Evolutionary conservation across 2,888 invertebrate genomes (phyloP).

Genomic region (Apamea sordens): DNA sequence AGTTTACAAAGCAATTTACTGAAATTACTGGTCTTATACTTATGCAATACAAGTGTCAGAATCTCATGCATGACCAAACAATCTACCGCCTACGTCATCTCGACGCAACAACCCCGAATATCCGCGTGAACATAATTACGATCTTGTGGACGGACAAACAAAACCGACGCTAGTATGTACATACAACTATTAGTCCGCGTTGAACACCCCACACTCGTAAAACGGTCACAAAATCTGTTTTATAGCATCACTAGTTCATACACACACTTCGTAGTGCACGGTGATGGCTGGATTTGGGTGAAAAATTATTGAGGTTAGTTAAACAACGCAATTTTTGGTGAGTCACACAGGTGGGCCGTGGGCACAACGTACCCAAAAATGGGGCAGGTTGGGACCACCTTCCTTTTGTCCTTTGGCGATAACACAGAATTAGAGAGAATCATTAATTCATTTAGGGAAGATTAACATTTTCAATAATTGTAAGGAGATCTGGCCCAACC

Average conservation of each 20-base stretch:
- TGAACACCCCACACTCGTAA: slow-evolving; percentile 49
- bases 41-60: background rate
- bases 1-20: slow-evolving; percentile 2
- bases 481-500: background rate
- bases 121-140: slow-evolving; percentile 27
- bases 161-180: slow-evolving; percentile 11
- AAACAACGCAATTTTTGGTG: background rate
- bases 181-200: slow-evolving; percentile 21
- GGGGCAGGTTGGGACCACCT: too few species aligned
- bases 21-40: background rate
- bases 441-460: background rate
- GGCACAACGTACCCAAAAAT: background rate
- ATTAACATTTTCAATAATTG: background rate
- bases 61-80: background rate
- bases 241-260: slow-evolving; percentile 14
- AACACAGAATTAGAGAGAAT: background rate
- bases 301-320: background rate
- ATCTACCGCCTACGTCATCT: background rate
- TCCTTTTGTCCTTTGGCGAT: background rate
- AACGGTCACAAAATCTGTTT: slow-evolving; percentile 40
- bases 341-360: background rate
- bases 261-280: background rate
- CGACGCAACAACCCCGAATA: slow-evolving; percentile 10
- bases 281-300: background rate
- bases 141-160: slow-evolving; percentile 23